Conservation (phyloP, 1,140 invertebrate genomes). For the Bombus haemorrhoidalis region DNA sequence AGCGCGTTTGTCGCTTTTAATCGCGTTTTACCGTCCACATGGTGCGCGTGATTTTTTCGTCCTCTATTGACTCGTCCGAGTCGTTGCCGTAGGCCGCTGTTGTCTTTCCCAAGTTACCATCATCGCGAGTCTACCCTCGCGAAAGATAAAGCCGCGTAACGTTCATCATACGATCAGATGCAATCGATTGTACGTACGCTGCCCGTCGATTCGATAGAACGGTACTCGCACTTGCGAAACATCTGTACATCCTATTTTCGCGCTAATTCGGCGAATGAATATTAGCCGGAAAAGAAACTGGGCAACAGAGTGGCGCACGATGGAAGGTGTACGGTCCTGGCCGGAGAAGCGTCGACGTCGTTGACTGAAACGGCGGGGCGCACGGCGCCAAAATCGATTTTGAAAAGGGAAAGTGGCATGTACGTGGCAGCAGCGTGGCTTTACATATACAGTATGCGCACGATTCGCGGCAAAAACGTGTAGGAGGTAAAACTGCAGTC, state of each 20-base stretch:
- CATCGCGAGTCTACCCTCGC: no score
- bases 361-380: constrained; percentile 57
- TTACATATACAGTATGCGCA: constrained; percentile 40
- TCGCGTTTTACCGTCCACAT: neutral
- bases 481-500: constrained; percentile 48
- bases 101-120: no score
- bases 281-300: fast-evolving
- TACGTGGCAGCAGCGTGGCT: constrained; percentile 51
- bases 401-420: constrained; percentile 78
- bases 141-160: no score
- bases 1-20: neutral
- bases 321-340: constrained; percentile 51
- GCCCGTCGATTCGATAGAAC: no score
- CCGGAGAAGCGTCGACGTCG: constrained; percentile 59
- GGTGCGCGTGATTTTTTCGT: neutral
- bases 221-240: no score
- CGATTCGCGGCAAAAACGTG: constrained; percentile 50
- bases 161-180: no score
- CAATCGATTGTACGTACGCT: no score
- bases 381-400: constrained; percentile 77
- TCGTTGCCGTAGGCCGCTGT: no score
- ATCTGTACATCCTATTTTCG: fast-evolving
- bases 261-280: no score
- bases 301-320: neutral
- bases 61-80: no score